phyloP scores from a whole-genome alignment of 2,888 invertebrate genomes.

The Agrenia bidenticulata region DNA sequence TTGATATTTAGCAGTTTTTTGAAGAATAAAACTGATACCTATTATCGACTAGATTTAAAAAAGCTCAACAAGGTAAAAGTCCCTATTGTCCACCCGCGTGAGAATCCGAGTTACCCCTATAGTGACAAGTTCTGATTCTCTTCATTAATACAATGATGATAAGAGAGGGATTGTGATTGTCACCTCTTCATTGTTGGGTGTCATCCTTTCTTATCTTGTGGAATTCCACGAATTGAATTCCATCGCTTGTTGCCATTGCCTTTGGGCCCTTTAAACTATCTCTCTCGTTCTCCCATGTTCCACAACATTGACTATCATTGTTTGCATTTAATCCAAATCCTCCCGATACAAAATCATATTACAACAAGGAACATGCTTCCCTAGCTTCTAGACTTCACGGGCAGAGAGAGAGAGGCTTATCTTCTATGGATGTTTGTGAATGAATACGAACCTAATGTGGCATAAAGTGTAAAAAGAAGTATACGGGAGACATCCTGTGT shows the following conservation, averaged over 20 bases:
- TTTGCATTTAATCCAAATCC: conserved; percentile 16
- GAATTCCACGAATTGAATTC: not conserved
- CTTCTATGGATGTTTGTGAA: not conserved
- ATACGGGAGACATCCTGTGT: conserved; percentile 21
- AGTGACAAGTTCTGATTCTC: no score
- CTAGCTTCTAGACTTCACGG: no score
- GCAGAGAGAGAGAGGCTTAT: not conserved
- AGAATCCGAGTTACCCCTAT: no score
- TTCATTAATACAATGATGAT: no score
- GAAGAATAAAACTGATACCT: no score
- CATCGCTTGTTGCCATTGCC: not conserved
- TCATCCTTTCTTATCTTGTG: not conserved
- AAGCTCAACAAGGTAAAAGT: no score
- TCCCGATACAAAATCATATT: not conserved
- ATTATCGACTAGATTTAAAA: no score
- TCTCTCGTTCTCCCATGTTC: conserved; percentile 1
- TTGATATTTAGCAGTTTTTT: no score
- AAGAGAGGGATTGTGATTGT: conserved; percentile 3
- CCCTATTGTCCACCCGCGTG: no score
- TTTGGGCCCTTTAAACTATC: not conserved
- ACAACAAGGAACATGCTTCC: not conserved
- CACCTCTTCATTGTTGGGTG: conserved; percentile 22
- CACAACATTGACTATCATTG: conserved; percentile 10
- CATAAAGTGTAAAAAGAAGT: conserved; percentile 21
- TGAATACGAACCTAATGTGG: conserved; percentile 18